Evolutionary conservation across 2,888 invertebrate genomes (phyloP).

Genomic region (Conus canariensis): DNA sequence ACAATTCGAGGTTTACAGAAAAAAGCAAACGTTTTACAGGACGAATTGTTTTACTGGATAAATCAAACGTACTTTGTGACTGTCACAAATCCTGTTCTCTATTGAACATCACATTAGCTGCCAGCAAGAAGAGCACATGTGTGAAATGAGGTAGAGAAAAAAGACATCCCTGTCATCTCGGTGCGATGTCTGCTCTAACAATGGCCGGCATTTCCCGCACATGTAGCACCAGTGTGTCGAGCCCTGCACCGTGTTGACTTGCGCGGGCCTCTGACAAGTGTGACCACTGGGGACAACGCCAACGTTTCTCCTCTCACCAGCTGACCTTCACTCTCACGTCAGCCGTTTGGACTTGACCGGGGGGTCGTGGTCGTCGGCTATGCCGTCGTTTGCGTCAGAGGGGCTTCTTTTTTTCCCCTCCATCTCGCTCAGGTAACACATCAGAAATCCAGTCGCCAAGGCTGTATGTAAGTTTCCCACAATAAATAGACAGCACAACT

Average conservation of each 20-base stretch:
- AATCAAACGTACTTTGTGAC: neutral
- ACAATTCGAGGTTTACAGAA: no score
- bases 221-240: neutral
- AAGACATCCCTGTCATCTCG: neutral
- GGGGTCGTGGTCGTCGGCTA: no score
- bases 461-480: no score
- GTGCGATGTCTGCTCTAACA: neutral
- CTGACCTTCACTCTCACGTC: neutral
- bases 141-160: neutral
- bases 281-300: neutral
- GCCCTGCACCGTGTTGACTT: conserved; percentile 6
- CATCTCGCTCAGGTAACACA: no score
- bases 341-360: neutral
- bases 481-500: neutral
- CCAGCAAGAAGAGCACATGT: neutral
- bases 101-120: neutral
- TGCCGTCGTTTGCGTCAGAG: no score
- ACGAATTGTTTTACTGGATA: neutral
- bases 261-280: neutral
- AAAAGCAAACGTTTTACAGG: no score
- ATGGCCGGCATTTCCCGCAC: neutral
- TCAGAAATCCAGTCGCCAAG: no score
- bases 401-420: no score
- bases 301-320: neutral
- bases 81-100: neutral